phyloP scores from a whole-genome alignment of 1,140 invertebrate species.

The Archivesica marissinica region DNA sequence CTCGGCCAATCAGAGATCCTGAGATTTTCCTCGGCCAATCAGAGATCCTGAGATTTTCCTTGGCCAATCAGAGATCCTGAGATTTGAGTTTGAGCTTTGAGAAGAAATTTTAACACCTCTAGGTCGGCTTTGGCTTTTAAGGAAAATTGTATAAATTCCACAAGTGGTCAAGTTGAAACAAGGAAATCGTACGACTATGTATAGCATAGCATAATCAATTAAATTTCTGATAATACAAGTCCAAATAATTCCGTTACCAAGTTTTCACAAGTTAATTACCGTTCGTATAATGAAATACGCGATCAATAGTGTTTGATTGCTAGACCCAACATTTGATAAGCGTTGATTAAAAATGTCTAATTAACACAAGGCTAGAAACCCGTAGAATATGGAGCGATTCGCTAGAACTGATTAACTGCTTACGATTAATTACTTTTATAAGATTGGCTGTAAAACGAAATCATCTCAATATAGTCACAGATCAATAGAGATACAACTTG shows the following conservation, averaged over 20 bases:
- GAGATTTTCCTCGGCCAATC: too few species aligned
- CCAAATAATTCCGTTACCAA: constrained; percentile 55
- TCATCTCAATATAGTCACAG: too few species aligned
- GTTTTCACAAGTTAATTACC: constrained; percentile 63
- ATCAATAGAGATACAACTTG: too few species aligned
- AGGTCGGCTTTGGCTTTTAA: too few species aligned
- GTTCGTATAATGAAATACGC: constrained; percentile 48
- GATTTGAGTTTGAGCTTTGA: too few species aligned
- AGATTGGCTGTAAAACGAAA: constrained; percentile 15
- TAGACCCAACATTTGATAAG: constrained; percentile 50
- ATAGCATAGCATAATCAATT: constrained; percentile 46
- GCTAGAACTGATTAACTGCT: constrained; percentile 47
- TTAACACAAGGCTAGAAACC: constrained; percentile 49
- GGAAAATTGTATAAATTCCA: neutral
- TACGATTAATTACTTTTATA: constrained; percentile 50
- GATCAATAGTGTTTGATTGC: constrained; percentile 57
- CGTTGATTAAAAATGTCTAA: constrained; percentile 64
- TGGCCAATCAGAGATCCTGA: too few species aligned
- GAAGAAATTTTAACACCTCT: too few species aligned
- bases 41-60: too few species aligned
- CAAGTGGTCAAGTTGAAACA: constrained; percentile 15
- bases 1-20: too few species aligned
- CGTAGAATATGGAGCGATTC: neutral
- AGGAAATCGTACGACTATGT: constrained; percentile 22
- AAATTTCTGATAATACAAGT: constrained; percentile 58